Percentiles rank a stretch among this genome's conserved stretches.
Evolutionary conservation across 2,113 vertebrate genomes (phyloP).

Genomic region (Girardinichthys multiradiatus): DNA sequence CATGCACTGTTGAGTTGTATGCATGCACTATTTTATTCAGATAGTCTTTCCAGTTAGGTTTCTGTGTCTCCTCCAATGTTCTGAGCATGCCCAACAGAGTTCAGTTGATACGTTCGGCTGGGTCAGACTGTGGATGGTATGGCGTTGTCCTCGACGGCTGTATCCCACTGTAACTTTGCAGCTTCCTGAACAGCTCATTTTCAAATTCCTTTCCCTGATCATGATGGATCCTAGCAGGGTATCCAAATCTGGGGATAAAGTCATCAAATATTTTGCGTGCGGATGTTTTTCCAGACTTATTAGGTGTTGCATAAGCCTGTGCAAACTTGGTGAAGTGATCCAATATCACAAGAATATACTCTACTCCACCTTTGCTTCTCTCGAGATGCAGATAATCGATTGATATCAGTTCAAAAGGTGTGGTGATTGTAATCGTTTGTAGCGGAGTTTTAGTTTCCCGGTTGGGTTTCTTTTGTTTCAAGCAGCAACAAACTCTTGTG

Average conservation of each 20-base stretch:
- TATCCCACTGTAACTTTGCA: background rate
- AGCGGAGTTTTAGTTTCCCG: slow-evolving; percentile 9
- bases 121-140: background rate
- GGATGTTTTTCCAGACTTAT: slow-evolving; percentile 25
- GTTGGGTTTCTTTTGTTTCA: slow-evolving; percentile 26
- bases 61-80: slow-evolving; percentile 16
- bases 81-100: no score
- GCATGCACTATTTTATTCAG: no score
- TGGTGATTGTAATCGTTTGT: background rate
- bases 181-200: background rate
- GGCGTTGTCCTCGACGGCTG: background rate
- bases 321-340: slow-evolving; percentile 3
- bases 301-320: slow-evolving; percentile 17
- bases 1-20: no score
- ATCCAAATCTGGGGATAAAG: background rate
- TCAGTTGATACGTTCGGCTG: background rate
- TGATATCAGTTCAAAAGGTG: background rate
- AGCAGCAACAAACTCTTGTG: slow-evolving; percentile 14
- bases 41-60: slow-evolving; percentile 4
- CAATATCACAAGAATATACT: background rate
- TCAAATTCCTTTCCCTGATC: slow-evolving; percentile 10
- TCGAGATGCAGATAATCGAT: background rate
- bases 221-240: slow-evolving; percentile 1
- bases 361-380: background rate
- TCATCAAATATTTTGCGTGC: slow-evolving; percentile 14